A percentile compares a stretch with the other conserved stretches of the same genome.
These are phyloP conservation scores for Philereme vetulata DNA, from an alignment of 2,888 invertebrate species.

Conservation along the genomic window DNA sequence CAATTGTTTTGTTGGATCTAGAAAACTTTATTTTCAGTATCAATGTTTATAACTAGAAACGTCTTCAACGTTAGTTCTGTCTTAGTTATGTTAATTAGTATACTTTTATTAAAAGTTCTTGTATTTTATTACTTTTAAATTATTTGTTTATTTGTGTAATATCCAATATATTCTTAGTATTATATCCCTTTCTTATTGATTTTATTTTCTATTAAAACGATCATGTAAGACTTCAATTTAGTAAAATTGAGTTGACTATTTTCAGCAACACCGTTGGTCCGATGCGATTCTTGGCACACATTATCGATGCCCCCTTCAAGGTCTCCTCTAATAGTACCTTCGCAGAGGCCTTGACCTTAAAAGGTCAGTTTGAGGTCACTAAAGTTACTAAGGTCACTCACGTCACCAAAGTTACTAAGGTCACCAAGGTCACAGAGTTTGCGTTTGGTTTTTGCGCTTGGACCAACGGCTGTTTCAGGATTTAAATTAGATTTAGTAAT, in stretches of 20 bases:
- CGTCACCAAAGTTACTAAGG: slow-evolving; percentile 44
- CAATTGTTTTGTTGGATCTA: not conserved
- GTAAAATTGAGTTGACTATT: slow-evolving; percentile 41
- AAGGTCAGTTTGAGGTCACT: slow-evolving; percentile 47
- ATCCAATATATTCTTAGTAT: not conserved
- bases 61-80: not conserved
- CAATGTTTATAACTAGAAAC: slow-evolving; percentile 9
- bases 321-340: slow-evolving; percentile 71
- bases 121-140: not conserved
- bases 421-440: slow-evolving; percentile 35
- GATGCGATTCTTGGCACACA: slow-evolving; percentile 82
- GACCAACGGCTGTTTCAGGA: slow-evolving; percentile 71
- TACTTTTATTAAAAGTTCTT: not conserved
- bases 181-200: not conserved
- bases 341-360: slow-evolving; percentile 55
- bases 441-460: slow-evolving; percentile 65
- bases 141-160: not conserved
- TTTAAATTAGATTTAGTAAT: slow-evolving; percentile 37
- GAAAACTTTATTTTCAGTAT: slow-evolving; percentile 3
- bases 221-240: slow-evolving; percentile 23
- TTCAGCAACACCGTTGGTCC: slow-evolving; percentile 82
- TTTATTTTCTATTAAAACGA: not conserved
- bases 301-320: slow-evolving; percentile 81
- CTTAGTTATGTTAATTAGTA: not conserved
- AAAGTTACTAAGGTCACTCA: slow-evolving; percentile 55